Base-by-base conservation (phyloP, 2,888 invertebrate genomes). In the Sarcophaga rosellei region DNA sequence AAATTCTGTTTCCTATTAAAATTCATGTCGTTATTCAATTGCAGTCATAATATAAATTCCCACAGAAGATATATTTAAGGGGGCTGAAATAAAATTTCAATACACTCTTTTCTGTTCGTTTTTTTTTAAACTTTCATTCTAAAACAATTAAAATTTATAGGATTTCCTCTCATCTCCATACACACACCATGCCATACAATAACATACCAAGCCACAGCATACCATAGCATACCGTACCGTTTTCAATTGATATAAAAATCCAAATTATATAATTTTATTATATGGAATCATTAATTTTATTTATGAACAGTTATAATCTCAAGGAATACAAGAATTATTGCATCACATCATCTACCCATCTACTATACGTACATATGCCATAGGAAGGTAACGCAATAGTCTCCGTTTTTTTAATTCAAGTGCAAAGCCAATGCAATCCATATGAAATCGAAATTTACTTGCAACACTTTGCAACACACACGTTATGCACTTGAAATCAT, bases 231-330 rank as follows among this genome's bases (percentile, higher is more conserved):
- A 35, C 35, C 35, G 2, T 35, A 35, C 35, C 8, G 2, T 35
- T 35, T 35, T 35, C 35, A 35, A 35, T 10, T 35, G 35, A 35
- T 35, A 35, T 35, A 35, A 35, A 35, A 35, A 35, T 35, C 10
- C 35, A 35, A 35, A 35, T 35, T 35, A 78, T 78, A 74, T 62
- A 61, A 35, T 76, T 84, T 76, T 72, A 76, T 76, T 65, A 76
- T 65, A 59, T 65, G 20, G 79, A 65, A 70, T 80, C 75, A 76
- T 76, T 75, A 66, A 72, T 66, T 72, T 72, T 65, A 70, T 66
- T 68, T 59, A 47, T 61, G 53, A 73, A 80, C 84, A 76, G 84
- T 84, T 84, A 80, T 84, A 72, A 80, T 84, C 57, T 53, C 21
- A 20, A 47, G 65, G 35, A 80, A 44, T 59, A n/a, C 4, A 1